Conservation (phyloP, 1,140 invertebrate species). For the Bombus waltoni region DNA sequence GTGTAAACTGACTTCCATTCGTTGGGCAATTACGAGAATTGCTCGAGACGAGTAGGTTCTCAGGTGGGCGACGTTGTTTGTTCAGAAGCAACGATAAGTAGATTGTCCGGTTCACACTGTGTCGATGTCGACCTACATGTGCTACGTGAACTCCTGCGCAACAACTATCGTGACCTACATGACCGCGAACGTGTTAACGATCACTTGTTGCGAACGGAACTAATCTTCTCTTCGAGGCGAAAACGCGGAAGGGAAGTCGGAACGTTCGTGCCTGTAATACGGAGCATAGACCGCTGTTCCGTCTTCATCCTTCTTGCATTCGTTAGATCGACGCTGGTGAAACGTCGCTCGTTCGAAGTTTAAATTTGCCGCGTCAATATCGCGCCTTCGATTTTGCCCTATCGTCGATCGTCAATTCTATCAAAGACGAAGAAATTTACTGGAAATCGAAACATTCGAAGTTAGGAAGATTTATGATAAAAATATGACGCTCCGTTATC, state of each 20-base stretch:
- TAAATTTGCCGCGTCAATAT: too few species aligned
- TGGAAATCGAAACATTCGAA: too few species aligned
- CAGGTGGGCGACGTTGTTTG: neutral
- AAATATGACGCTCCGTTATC: too few species aligned
- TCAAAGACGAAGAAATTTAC: too few species aligned
- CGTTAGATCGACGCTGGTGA: too few species aligned
- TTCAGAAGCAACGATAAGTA: neutral
- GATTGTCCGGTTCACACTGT: neutral
- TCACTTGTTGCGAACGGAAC: constrained; percentile 45
- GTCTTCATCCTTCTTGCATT: neutral
- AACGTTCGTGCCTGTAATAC: neutral
- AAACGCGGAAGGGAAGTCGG: constrained; percentile 1
- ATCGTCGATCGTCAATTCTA: too few species aligned
- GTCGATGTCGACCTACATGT: neutral
- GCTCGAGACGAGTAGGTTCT: neutral
- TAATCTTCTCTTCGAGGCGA: neutral
- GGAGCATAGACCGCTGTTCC: too few species aligned
- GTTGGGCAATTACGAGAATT: neutral
- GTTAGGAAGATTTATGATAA: too few species aligned
- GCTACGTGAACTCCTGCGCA: constrained; percentile 2
- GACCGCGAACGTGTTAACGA: constrained; percentile 37
- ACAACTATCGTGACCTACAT: constrained; percentile 26
- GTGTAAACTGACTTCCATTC: neutral
- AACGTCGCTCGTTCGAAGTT: too few species aligned
- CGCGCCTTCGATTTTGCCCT: too few species aligned